Percentiles rank a stretch among this genome's conserved stretches.
Conservation (phyloP, 2,113 vertebrate genomes). For the Gymnorhina tibicen region DNA sequence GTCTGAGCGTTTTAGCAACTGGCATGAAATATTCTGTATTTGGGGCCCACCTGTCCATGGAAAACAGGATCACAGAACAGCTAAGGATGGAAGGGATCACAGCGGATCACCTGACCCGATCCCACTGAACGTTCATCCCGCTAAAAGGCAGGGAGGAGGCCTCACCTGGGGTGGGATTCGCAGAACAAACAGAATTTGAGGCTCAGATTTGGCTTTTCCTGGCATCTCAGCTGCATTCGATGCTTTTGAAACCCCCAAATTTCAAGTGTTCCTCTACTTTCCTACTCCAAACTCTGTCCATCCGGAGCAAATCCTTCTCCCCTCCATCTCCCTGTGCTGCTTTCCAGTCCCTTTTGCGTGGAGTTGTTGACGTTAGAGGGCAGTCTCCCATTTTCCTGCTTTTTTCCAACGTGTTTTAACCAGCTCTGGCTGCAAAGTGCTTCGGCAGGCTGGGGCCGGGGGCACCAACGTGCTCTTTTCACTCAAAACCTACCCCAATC, state of each 20-base stretch:
- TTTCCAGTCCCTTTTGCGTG: background rate
- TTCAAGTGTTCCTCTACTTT: background rate
- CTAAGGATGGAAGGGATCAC: background rate
- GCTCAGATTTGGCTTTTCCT: background rate
- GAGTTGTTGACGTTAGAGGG: background rate
- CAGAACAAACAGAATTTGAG: background rate
- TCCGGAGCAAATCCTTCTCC: background rate
- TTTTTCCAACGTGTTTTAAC: background rate
- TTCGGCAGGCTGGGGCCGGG: background rate
- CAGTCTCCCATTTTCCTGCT: conserved; percentile 3
- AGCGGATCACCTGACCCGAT: background rate
- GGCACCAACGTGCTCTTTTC: background rate
- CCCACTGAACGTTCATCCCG: too few species aligned
- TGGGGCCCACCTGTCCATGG: background rate
- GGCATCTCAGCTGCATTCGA: background rate
- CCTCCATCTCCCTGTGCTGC: background rate
- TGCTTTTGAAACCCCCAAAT: background rate
- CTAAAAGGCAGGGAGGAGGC: background rate
- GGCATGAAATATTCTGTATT: background rate
- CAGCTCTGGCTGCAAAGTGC: background rate
- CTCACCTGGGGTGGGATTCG: background rate
- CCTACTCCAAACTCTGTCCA: background rate
- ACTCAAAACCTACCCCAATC: background rate
- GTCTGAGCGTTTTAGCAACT: background rate
- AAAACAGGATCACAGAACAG: rapidly evolving